phyloP scores from a whole-genome alignment of 2,797 vertebrate species.

The Sebastes itinus region DNA sequence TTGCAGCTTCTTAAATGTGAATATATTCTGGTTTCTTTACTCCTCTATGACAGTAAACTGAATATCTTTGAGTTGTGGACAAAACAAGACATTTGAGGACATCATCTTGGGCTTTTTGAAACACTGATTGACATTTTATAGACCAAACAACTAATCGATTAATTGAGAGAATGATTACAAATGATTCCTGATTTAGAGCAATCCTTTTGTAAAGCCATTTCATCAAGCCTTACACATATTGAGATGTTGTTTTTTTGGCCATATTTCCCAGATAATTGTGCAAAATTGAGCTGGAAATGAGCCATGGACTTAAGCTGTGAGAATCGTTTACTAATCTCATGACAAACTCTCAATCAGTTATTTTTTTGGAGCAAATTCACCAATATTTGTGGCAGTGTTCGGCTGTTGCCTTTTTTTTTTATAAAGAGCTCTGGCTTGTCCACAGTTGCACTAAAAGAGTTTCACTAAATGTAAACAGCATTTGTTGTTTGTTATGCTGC shows the following conservation, averaged over 20 bases:
- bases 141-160: too few species aligned
- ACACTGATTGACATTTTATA: too few species aligned
- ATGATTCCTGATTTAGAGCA: not conserved
- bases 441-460: conserved; percentile 14
- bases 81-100: too few species aligned
- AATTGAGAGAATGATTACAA: not conserved
- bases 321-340: not conserved
- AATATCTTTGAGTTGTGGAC: too few species aligned
- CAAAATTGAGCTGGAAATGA: not conserved
- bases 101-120: too few species aligned
- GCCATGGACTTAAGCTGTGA: not conserved
- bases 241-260: not conserved
- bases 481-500: conserved; percentile 71
- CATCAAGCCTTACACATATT: not conserved
- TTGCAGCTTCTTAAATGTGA: too few species aligned
- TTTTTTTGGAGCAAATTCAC: not conserved
- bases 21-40: too few species aligned
- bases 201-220: not conserved
- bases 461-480: conserved; percentile 66
- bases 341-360: not conserved
- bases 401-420: conserved; percentile 10
- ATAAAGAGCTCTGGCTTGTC: conserved; percentile 2
- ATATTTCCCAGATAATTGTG: not conserved
- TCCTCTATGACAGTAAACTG: too few species aligned
- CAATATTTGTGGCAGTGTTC: not conserved